A percentile compares a stretch with the other conserved stretches of the same genome.
Evolutionary conservation across 2,113 vertebrate genomes (phyloP).

Genomic region (Bos indicus): DNA sequence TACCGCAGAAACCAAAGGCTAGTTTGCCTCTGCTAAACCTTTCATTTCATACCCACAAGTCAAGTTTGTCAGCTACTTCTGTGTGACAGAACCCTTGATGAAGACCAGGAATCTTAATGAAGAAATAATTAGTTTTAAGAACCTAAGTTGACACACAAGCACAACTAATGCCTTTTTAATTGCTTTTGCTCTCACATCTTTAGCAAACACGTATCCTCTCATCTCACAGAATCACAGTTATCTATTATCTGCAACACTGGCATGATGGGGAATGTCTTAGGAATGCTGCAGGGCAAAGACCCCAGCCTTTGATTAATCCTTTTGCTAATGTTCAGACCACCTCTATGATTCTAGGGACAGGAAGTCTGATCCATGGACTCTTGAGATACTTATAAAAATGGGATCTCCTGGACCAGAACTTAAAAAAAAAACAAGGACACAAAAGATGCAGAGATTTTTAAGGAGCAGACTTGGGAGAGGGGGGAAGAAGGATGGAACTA

Average conservation of each 20-base stretch:
- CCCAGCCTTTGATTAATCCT: not conserved
- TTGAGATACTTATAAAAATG: not conserved
- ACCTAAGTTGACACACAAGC: conserved; percentile 32
- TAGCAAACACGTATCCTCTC: not conserved
- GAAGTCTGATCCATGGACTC: not conserved
- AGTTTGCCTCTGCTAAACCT: not conserved
- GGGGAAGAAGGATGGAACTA: not conserved
- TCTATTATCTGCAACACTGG: not conserved
- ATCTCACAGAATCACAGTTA: not conserved
- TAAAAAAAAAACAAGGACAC: not conserved
- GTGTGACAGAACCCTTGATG: conserved; percentile 17
- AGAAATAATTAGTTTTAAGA: conserved; percentile 69
- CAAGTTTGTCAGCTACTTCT: not conserved
- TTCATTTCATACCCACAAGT: not conserved
- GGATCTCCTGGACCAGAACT: not conserved
- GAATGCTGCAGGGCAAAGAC: not conserved
- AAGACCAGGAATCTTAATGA: conserved; percentile 53
- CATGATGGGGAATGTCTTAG: not conserved
- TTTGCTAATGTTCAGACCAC: not conserved
- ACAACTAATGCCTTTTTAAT: conserved; percentile 66
- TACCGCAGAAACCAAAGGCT: not conserved
- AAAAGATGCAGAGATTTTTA: not conserved
- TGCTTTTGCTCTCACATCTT: conserved; percentile 39
- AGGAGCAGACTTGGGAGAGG: not conserved
- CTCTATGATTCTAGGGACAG: not conserved